Evolutionary conservation across 1,140 invertebrate genomes (phyloP).

Genomic region (Archegozetes longisetosus): DNA sequence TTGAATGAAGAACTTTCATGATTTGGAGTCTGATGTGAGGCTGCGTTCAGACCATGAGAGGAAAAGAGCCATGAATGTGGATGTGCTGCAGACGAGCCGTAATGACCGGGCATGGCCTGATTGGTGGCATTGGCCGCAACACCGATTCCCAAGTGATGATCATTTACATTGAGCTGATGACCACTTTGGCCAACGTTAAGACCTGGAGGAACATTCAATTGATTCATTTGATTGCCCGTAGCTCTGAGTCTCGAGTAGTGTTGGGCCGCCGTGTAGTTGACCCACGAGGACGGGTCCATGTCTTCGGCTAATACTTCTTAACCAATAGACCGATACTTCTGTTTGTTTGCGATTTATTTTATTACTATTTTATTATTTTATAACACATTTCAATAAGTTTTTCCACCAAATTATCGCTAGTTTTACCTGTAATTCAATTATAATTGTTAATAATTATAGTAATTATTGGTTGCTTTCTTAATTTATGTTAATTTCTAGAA

Average conservation of each 20-base stretch:
- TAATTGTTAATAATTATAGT: too few relatives aligned
- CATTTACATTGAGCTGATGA: neutral
- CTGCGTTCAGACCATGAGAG: neutral
- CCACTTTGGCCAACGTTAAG: neutral
- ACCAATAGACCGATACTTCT: too few relatives aligned
- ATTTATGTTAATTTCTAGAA: too few relatives aligned
- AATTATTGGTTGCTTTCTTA: too few relatives aligned
- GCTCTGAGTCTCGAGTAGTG: neutral
- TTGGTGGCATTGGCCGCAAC: neutral
- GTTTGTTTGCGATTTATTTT: too few relatives aligned
- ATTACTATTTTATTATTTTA: too few relatives aligned
- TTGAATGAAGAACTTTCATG: neutral
- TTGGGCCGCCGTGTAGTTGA: constrained; percentile 8
- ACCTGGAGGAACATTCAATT: neutral
- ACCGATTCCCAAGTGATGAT: neutral
- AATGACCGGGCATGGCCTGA: neutral
- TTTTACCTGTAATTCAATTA: too few relatives aligned
- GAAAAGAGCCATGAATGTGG: neutral
- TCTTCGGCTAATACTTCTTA: neutral
- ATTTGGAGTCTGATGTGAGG: neutral
- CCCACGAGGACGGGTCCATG: constrained; percentile 12
- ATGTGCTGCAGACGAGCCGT: neutral
- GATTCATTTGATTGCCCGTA: neutral
- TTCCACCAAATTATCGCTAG: too few relatives aligned
- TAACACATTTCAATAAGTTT: too few relatives aligned